Conservation (phyloP, 2,797 vertebrate species). For the Phaenicophaeus curvirostris region DNA sequence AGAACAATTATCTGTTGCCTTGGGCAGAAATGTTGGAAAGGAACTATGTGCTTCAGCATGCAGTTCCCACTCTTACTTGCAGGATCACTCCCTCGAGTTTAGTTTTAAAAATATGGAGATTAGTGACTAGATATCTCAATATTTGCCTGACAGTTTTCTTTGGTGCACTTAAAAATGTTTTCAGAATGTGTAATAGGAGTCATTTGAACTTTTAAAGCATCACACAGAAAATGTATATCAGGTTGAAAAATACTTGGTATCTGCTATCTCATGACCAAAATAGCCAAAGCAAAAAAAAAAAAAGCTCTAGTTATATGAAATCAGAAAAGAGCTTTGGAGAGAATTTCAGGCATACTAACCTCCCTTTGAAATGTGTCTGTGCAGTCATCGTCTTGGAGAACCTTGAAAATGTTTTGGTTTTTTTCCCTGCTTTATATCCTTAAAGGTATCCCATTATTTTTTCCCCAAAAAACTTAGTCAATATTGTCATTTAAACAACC, state of each 20-base stretch:
- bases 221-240: background rate
- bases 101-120: too few species aligned
- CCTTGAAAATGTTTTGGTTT: background rate
- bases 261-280: background rate
- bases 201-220: background rate
- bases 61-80: background rate
- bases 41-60: background rate
- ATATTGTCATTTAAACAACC: background rate
- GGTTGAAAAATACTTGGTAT: background rate
- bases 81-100: background rate
- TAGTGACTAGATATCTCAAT: background rate
- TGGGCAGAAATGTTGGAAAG: too few species aligned
- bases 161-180: background rate
- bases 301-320: background rate
- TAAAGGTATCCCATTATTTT: background rate
- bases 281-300: background rate
- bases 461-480: background rate
- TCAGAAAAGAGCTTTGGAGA: background rate
- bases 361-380: background rate
- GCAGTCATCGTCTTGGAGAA: rapidly evolving
- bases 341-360: background rate
- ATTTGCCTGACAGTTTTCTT: background rate
- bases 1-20: background rate
- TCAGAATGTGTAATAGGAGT: background rate
- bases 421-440: background rate